Conservation (phyloP, 2,888 invertebrate species). For the Drosophila neonasuta region DNA sequence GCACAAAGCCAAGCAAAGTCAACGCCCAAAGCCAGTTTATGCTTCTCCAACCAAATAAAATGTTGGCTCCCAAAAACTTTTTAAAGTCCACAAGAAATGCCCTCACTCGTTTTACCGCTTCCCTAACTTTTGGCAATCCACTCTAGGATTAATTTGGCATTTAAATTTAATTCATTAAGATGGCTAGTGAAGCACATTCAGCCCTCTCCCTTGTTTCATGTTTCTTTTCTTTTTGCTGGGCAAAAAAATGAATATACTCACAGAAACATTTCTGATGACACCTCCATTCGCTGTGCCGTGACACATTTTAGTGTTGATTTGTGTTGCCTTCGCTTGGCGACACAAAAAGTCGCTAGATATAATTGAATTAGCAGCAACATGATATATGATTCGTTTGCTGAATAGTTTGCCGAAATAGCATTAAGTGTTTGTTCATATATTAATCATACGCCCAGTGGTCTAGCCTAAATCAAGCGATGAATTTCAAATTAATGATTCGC, state of each 20-base stretch:
- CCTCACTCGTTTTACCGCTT: constrained; percentile 9
- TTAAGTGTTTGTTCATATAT: constrained; percentile 30
- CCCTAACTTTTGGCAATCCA: constrained; percentile 23
- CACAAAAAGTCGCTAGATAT: constrained; percentile 56
- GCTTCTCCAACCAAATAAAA: constrained; percentile 30
- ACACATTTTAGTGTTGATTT: constrained; percentile 40
- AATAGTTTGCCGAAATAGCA: constrained; percentile 7
- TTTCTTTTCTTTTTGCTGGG: too few relatives aligned
- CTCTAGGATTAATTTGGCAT: constrained; percentile 20
- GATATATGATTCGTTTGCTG: constrained; percentile 53
- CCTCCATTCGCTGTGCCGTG: constrained; percentile 1
- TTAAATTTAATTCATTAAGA: constrained; percentile 9
- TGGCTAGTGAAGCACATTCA: not conserved
- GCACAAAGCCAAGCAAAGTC: constrained; percentile 30
- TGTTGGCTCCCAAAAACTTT: constrained; percentile 33
- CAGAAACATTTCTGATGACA: constrained; percentile 15
- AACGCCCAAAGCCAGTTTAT: constrained; percentile 22
- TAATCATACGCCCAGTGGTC: constrained; percentile 41
- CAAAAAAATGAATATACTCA: too few relatives aligned
- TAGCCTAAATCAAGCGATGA: not conserved
- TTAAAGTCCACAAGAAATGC: constrained; percentile 8
- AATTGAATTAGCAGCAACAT: constrained; percentile 62
- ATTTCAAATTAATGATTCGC: constrained; percentile 9
- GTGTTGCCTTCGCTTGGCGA: constrained; percentile 27
- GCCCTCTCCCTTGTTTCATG: too few relatives aligned